Conservation (phyloP, 2,113 vertebrate species). For the Myiagra hebetior region DNA sequence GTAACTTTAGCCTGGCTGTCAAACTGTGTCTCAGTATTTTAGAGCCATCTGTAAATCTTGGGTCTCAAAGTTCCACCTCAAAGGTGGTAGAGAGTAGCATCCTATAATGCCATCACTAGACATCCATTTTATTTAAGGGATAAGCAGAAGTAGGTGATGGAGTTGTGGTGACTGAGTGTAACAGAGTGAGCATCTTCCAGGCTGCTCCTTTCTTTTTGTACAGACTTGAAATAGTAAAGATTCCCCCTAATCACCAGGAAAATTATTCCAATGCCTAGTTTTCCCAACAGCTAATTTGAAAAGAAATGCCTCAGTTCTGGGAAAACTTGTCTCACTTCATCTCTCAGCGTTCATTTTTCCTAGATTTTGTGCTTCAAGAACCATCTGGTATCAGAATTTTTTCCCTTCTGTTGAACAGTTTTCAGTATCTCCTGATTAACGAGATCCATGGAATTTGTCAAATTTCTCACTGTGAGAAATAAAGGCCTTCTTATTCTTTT, state of each 20-base stretch:
- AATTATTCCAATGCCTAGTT: neutral
- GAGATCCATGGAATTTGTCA: neutral
- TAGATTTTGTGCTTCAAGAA: neutral
- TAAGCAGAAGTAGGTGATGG: neutral
- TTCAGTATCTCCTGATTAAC: neutral
- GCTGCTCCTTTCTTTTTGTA: neutral
- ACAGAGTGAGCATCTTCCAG: neutral
- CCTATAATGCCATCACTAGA: rapidly evolving
- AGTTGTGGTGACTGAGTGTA: neutral
- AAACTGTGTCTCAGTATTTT: neutral
- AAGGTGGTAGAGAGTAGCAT: neutral
- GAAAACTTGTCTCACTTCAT: neutral
- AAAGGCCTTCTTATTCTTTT: neutral
- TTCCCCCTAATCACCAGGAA: neutral
- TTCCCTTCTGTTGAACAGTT: neutral
- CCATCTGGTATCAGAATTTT: neutral
- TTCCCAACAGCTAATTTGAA: neutral
- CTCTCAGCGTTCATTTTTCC: neutral
- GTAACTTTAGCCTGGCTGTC: neutral
- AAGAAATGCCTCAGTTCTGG: neutral
- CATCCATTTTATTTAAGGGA: rapidly evolving
- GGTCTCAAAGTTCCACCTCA: neutral
- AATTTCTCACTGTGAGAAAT: neutral
- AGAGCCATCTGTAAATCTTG: neutral
- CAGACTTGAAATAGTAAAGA: neutral